Percentiles rank a stretch among this genome's conserved stretches.
Evolutionary conservation across 2,888 invertebrate species (phyloP).

Genomic region (Acleris literana): DNA sequence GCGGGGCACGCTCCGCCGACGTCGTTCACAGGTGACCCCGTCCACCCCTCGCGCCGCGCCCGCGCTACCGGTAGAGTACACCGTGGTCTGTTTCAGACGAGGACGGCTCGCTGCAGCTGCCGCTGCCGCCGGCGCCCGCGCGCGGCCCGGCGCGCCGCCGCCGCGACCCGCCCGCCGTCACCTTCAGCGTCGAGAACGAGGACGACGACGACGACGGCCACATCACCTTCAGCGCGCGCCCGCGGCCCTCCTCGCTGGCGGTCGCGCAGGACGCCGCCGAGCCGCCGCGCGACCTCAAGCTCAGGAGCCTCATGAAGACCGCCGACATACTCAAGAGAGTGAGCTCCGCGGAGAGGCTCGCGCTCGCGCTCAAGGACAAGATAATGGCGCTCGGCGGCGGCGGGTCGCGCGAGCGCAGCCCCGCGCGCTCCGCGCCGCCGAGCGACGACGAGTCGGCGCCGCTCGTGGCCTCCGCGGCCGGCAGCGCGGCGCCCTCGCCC

Average conservation of each 20-base stretch:
- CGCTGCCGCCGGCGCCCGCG: constrained; percentile 57
- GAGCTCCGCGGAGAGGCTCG: constrained; percentile 69
- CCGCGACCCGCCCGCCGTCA: constrained; percentile 69
- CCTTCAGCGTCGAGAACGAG: constrained; percentile 78
- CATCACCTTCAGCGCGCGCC: constrained; percentile 73
- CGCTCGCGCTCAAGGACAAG: constrained; percentile 66
- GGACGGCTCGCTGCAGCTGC: constrained; percentile 62
- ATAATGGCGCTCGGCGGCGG: constrained; percentile 62
- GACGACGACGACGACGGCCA: constrained; percentile 71
- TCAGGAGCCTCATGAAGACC: constrained; percentile 64
- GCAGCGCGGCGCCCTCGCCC: constrained; percentile 35
- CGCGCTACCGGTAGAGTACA: constrained; percentile 27
- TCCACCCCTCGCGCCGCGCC: constrained; percentile 35
- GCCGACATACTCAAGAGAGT: constrained; percentile 69
- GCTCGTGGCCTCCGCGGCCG: constrained; percentile 81
- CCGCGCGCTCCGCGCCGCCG: constrained; percentile 60
- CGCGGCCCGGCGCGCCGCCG: constrained; percentile 56
- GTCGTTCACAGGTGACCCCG: constrained; percentile 40
- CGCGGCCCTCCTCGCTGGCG: constrained; percentile 64
- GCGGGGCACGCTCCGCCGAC: constrained; percentile 15
- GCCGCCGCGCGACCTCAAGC: constrained; percentile 60
- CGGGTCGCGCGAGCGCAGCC: constrained; percentile 67
- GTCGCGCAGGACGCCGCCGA: constrained; percentile 48
- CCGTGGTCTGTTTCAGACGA: constrained; percentile 66
- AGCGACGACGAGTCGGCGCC: constrained; percentile 88